phyloP scores from a whole-genome alignment of 2,888 invertebrate genomes.

The Tolmerus cingulatus region DNA sequence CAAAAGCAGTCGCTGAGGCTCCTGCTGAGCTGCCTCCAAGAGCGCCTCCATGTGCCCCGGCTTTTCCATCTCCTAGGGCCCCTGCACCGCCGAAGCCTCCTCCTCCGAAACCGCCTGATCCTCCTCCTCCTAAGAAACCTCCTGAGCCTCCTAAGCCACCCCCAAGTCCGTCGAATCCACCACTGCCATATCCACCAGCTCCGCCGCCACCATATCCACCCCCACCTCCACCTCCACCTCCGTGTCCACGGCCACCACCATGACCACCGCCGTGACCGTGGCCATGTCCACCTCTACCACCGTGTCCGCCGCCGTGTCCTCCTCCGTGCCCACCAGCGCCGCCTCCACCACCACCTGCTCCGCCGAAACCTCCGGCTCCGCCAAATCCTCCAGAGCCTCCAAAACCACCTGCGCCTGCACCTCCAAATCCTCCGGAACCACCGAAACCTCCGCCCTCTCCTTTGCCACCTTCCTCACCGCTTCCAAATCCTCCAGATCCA shows the following conservation, averaged over 20 bases:
- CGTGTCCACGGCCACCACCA: background rate
- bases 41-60: conserved; percentile 44
- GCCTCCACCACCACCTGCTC: background rate
- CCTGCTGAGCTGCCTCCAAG: conserved; percentile 38
- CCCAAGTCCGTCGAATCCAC: background rate
- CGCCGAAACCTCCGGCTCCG: background rate
- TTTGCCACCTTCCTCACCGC: background rate
- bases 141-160: background rate
- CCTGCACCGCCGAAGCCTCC: conserved; percentile 44
- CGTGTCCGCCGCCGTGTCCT: background rate
- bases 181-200: conserved; percentile 47
- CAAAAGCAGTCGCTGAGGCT: background rate
- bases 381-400: background rate
- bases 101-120: conserved; percentile 45
- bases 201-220: conserved; percentile 54
- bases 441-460: background rate
- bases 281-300: background rate
- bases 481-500: background rate
- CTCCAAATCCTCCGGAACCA: background rate
- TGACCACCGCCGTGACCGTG: background rate
- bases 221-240: background rate
- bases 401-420: background rate
- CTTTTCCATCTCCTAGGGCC: conserved; percentile 51
- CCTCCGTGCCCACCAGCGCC: background rate
- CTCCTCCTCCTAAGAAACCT: background rate